Base-by-base conservation (phyloP, 2,797 vertebrate species). In the Notolepis coatsorum region DNA sequence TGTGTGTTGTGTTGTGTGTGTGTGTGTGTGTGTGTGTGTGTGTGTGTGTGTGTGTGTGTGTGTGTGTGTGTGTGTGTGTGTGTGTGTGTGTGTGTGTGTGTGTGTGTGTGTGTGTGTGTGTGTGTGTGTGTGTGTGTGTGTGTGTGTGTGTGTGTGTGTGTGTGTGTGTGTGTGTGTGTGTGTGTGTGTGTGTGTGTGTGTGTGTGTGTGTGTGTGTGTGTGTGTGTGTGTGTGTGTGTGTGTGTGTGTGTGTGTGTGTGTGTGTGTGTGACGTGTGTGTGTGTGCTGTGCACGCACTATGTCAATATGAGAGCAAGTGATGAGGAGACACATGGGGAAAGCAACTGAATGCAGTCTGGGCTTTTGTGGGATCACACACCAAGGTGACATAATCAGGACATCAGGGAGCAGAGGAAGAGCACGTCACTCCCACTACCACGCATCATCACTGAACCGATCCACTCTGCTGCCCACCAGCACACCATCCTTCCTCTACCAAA, bases 281-380 rank as follows among this genome's bases (percentile, higher is more conserved):
- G 6, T 39, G 33, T 41, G 31, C 37, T 28, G 15, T 28, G 38
- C 3, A 24, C 7, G 9, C 24, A 18, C 4, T 30, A 23, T 10
- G n/a, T 4, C 28, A 7, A 9, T 25, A 7, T 18, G 37, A 55
- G n/a, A 56, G 39, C n/a, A 12, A 35, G 18, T 12, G 3, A 18
- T 13, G 6, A 15, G 15, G 17, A 18, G 2, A 0, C 13, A 17
- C 17, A 18, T 41, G 3, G 39, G 35, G 17, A 2, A 2, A 15
- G 2, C 5, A 15, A 3, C 7, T 45, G 38, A 49, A 2, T 41
- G 50, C 18, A 50, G 25, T 12, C n/a, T 33, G 48, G 13, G 33
- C 9, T 53, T 39, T 23, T 6, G 27, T 47, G 8, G 23, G 31
- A 54, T 62, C 39, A 63, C 7, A 54, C 2, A 66, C 20, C 38